Base-by-base conservation (phyloP, 1,140 invertebrate species). In the Drosophila malerkotliana region DNA sequence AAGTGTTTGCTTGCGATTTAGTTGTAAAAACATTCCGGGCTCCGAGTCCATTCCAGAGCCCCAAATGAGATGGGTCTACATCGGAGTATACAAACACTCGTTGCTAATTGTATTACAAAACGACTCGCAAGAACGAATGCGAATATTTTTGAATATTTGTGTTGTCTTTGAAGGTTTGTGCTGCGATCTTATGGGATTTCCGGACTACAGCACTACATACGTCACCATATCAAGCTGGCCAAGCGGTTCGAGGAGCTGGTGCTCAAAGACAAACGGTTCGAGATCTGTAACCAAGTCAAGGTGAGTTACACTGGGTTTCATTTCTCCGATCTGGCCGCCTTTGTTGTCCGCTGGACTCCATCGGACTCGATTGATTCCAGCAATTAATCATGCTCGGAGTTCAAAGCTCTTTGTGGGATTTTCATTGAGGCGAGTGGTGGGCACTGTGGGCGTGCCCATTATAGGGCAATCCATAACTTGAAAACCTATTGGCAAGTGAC, bases 261-360 rank as follows among this genome's bases (percentile, higher is more conserved):
- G 0, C 93, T 93, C 61, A 95, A 95, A 67, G 98, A 99, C 92
- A 93, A 94, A 44, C 94, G 98, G 77, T 99, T 99, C 92, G 97
- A 99, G 93, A 94, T 99, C 26, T 96, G 97, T 89, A 99, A 99
- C 88, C 95, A 99, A 92, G 98, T 99, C 41, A 97, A 98, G 95
- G 98, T 99, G 94, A 94, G 90, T 79, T 64, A 71, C 63, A 78
- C 48, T 60, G 56, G 61, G 47, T 53, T 56, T 74, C 39, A 32
- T 32, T 62, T 78, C 45, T 9, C 37, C 54, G 55, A 34, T 48
- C 59, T 67, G 21, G 49, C n/a, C 14, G 30, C 10, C 21, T 18
- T 59, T 66, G 54, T 63, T 52, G 51, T 30, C 47, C 15, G 32
- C 32, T 52, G 49, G 12, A 14, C 39, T 41, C 39, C 39, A 15